A percentile compares a stretch with the other conserved stretches of the same genome.
Conservation (phyloP, 2,113 vertebrate species). For the Phalacrocorax pelagicus region DNA sequence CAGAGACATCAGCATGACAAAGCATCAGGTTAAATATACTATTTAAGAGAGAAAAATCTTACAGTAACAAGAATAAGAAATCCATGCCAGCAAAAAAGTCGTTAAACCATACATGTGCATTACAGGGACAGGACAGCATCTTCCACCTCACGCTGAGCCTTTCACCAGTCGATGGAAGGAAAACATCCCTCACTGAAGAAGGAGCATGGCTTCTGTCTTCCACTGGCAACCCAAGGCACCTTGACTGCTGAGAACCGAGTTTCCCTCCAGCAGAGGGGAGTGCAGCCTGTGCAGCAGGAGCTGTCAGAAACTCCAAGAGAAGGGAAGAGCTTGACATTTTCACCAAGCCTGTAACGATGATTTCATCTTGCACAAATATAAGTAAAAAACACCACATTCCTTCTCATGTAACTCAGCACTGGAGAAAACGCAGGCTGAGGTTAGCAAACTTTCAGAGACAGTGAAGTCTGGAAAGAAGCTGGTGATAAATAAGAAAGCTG, state of each 20-base stretch:
- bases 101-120: accelerated
- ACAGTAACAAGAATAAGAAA: neutral
- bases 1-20: slow-evolving; percentile 4
- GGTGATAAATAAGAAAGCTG: neutral
- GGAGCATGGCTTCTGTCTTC: neutral
- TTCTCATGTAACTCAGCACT: neutral
- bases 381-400: neutral
- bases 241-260: neutral
- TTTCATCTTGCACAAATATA: neutral
- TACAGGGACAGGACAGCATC: neutral
- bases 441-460: neutral
- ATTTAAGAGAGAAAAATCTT: neutral
- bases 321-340: neutral
- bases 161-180: accelerated
- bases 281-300: slow-evolving; percentile 15
- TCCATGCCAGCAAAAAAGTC: neutral
- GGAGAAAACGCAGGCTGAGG: neutral
- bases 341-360: neutral
- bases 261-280: slow-evolving; percentile 59
- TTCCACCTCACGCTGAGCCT: neutral
- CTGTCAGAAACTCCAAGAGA: neutral
- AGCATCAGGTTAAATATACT: neutral
- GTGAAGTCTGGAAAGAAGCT: neutral
- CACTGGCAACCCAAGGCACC: neutral
- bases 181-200: neutral